Evolutionary conservation across 2,888 invertebrate genomes (phyloP).

Genomic region (Watsonalla binaria): DNA sequence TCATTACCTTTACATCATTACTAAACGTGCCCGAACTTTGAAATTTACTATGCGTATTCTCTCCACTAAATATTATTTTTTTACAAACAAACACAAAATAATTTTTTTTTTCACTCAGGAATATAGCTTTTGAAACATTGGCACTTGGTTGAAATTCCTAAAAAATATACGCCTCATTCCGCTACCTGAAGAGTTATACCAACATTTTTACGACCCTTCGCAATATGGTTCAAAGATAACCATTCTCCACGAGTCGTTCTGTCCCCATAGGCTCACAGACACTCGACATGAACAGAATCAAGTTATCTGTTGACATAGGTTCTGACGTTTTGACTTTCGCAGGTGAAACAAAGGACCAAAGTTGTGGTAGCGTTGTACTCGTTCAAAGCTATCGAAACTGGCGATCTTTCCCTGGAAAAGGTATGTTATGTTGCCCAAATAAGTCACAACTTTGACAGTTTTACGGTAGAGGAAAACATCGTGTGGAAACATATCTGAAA

Average conservation of each 20-base stretch:
- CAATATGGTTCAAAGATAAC: too few relatives aligned
- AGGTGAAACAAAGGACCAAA: conserved; percentile 87
- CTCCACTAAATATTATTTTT: too few relatives aligned
- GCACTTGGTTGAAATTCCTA: too few relatives aligned
- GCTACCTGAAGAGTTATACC: too few relatives aligned
- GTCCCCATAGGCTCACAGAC: neutral
- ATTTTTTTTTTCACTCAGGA: neutral
- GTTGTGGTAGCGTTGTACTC: conserved; percentile 93
- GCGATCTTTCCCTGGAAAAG: conserved; percentile 93
- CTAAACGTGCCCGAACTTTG: neutral
- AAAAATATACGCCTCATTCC: neutral
- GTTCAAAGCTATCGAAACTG: conserved; percentile 93
- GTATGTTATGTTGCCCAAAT: conserved; percentile 50
- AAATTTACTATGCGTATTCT: neutral
- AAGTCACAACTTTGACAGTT: neutral
- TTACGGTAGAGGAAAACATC: too few relatives aligned
- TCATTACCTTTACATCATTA: neutral
- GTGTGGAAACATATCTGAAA: too few relatives aligned
- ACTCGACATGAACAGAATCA: neutral
- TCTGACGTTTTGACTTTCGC: conserved; percentile 34
- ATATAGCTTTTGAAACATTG: neutral
- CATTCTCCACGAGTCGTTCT: too few relatives aligned
- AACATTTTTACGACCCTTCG: too few relatives aligned
- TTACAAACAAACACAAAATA: too few relatives aligned
- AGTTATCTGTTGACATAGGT: neutral